Percentiles rank a stretch among this genome's conserved stretches.
phyloP scores from a whole-genome alignment of 2,888 invertebrate genomes.

The Holacanthella duospinosa region DNA sequence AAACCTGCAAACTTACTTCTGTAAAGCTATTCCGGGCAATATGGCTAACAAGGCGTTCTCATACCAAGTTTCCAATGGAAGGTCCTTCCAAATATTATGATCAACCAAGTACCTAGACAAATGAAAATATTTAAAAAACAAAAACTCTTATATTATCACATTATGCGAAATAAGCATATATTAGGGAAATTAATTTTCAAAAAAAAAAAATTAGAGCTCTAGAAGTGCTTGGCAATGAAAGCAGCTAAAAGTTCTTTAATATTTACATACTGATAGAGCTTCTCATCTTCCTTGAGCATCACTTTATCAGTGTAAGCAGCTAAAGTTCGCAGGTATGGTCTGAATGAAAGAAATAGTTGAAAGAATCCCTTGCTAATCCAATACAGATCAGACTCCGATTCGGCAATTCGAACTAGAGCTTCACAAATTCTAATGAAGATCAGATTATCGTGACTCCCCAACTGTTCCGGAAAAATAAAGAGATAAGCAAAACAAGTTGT shows the following conservation, averaged over 20 bases:
- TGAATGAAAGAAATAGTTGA: conserved; percentile 55
- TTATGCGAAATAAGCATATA: not conserved
- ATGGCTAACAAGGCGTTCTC: conserved; percentile 71
- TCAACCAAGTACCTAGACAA: conserved; percentile 54
- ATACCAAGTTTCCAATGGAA: conserved; percentile 70
- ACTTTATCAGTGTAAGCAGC: conserved; percentile 56
- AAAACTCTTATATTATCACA: not conserved
- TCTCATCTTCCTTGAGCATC: conserved; percentile 66
- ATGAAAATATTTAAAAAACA: conserved; percentile 10
- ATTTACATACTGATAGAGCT: conserved; percentile 51
- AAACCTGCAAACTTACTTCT: conserved; percentile 52
- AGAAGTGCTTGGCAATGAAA: not conserved
- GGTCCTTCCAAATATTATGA: conserved; percentile 51
- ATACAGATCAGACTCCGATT: conserved; percentile 66
- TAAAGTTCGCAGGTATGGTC: conserved; percentile 54
- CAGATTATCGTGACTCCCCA: conserved; percentile 41
- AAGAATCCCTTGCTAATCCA: conserved; percentile 72
- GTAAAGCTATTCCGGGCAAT: conserved; percentile 64
- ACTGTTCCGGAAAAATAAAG: no score
- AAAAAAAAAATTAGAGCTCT: conserved; percentile 2
- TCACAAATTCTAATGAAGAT: conserved; percentile 57
- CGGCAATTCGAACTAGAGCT: conserved; percentile 58
- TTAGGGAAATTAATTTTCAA: not conserved
- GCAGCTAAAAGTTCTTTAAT: not conserved
- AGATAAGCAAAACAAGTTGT: no score